These are phyloP conservation scores for Guaruba guarouba DNA, from an alignment of 2,113 vertebrate genomes.

Conservation along the genomic window DNA sequence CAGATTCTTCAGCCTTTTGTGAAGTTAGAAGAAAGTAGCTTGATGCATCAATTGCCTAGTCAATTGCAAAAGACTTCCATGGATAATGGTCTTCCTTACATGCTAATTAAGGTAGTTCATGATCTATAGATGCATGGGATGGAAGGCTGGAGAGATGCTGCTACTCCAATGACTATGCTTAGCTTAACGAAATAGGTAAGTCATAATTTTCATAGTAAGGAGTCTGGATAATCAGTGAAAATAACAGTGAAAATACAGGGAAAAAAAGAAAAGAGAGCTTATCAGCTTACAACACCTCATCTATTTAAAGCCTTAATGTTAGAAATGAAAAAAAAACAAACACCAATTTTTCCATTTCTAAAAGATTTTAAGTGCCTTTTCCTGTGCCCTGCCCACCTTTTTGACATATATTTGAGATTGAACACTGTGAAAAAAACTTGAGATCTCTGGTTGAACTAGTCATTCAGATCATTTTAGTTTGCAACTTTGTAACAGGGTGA, in stretches of 20 bases:
- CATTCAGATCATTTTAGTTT: not conserved
- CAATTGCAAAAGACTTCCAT: not conserved
- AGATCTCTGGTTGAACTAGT: not conserved
- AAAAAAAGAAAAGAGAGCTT: not conserved
- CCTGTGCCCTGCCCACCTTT: not conserved
- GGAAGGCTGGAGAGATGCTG: not conserved
- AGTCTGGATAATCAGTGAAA: not conserved
- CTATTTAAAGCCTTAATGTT: not conserved
- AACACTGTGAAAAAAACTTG: not conserved
- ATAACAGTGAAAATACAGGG: not conserved
- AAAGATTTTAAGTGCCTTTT: not conserved
- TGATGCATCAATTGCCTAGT: not conserved
- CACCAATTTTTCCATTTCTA: not conserved
- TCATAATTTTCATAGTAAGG: not conserved
- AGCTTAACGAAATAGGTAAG: not conserved
- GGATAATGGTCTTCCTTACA: not conserved
- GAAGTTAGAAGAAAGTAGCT: not conserved
- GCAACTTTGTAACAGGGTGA: not conserved
- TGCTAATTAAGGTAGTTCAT: not conserved
- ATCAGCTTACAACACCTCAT: not conserved
- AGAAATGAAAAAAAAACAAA: too few species aligned
- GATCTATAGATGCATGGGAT: not conserved
- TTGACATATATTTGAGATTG: not conserved
- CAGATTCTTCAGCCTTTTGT: not conserved
- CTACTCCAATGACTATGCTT: not conserved